These are phyloP conservation scores for Vespertilio murinus DNA, from an alignment of 2,797 vertebrate species.

Conservation along the genomic window DNA sequence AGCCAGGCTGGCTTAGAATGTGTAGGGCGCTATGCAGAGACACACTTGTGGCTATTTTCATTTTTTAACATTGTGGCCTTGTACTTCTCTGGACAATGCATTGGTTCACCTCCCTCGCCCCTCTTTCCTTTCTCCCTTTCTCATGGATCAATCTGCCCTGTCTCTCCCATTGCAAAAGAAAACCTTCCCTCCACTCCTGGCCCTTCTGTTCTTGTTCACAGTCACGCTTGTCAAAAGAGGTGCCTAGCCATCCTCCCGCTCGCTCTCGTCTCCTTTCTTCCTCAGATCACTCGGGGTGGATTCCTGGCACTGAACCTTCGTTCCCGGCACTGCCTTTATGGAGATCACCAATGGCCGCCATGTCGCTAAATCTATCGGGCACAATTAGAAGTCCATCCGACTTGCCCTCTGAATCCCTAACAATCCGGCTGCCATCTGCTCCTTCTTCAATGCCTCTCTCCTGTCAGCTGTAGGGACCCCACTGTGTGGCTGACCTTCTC, in stretches of 20 bases:
- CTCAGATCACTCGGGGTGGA: rapidly evolving
- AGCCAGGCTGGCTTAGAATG: background rate
- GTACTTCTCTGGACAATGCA: background rate
- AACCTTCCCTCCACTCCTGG: background rate
- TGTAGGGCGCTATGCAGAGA: rapidly evolving
- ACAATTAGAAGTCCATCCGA: background rate
- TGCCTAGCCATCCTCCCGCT: background rate
- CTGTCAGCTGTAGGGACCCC: background rate
- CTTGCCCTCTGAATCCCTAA: background rate
- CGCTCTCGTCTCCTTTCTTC: background rate
- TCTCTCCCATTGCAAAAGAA: background rate
- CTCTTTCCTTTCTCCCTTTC: background rate
- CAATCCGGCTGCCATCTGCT: background rate
- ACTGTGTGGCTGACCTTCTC: too few species aligned
- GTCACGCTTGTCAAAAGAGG: background rate
- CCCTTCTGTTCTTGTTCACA: background rate
- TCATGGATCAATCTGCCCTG: background rate
- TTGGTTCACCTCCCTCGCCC: background rate
- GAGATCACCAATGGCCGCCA: background rate
- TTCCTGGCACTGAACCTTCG: background rate
- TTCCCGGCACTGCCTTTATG: background rate
- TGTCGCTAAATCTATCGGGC: background rate
- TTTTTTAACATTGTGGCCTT: background rate
- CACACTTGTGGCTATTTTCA: background rate
- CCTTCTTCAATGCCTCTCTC: background rate